Conservation (phyloP, 2,113 vertebrate species). For the Esox niger region DNA sequence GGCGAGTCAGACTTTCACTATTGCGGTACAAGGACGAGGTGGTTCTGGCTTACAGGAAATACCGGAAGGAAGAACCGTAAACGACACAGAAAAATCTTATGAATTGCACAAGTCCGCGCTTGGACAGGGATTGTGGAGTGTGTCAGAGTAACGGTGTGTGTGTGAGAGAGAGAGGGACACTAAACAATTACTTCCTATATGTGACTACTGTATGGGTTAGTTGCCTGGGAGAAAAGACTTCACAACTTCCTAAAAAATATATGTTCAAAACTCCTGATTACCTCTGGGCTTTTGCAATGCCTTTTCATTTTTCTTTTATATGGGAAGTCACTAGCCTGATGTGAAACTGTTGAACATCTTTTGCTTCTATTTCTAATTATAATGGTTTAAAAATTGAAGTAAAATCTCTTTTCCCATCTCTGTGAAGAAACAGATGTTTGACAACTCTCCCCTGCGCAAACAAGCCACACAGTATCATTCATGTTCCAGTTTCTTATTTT, state of each 20-base stretch:
- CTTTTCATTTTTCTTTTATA: slow-evolving; percentile 21
- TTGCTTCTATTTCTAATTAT: slow-evolving; percentile 10
- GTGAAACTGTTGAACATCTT: slow-evolving; percentile 40
- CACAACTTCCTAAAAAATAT: slow-evolving; percentile 53
- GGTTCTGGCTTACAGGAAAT: slow-evolving; percentile 62
- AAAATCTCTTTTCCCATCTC: neutral
- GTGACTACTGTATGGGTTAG: slow-evolving; percentile 2
- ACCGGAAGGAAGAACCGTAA: slow-evolving; percentile 50
- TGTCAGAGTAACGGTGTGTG: neutral
- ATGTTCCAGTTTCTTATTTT: too few relatives aligned
- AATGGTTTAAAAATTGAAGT: neutral
- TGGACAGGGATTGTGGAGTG: slow-evolving; percentile 8
- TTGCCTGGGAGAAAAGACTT: slow-evolving; percentile 16
- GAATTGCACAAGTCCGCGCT: slow-evolving; percentile 42
- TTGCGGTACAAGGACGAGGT: neutral
- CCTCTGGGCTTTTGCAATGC: slow-evolving; percentile 14
- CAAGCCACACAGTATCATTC: neutral
- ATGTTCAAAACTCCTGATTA: slow-evolving; percentile 32
- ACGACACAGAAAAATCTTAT: slow-evolving; percentile 59
- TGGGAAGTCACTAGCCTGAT: slow-evolving; percentile 19
- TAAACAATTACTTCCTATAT: slow-evolving; percentile 27
- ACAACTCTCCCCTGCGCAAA: too few relatives aligned
- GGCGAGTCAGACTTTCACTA: slow-evolving; percentile 49
- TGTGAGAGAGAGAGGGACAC: slow-evolving; percentile 10
- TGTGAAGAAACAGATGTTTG: neutral